phyloP scores from a whole-genome alignment of 2,113 vertebrate species.

The Spheniscus mendiculus region DNA sequence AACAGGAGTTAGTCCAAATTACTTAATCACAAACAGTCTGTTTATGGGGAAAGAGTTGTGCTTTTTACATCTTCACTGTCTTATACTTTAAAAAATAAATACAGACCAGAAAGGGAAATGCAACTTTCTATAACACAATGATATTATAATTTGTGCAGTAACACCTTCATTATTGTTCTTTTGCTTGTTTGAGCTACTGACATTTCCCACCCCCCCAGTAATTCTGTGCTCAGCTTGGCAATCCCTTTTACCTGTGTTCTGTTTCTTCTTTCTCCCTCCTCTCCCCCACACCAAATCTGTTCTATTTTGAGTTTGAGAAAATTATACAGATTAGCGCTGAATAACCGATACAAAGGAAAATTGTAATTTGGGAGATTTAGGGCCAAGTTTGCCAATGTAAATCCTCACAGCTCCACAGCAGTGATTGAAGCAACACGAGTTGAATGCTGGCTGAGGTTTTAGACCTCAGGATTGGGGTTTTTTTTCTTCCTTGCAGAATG shows the following conservation, averaged over 20 bases:
- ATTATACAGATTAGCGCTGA: not conserved
- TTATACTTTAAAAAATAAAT: not conserved
- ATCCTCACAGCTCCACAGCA: not conserved
- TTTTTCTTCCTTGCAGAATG: not conserved
- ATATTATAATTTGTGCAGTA: not conserved
- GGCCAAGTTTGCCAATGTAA: not conserved
- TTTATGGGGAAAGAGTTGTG: not conserved
- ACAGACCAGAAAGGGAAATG: not conserved
- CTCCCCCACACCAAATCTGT: not conserved
- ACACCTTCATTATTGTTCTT: not conserved
- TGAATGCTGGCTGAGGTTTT: not conserved
- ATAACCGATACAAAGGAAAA: not conserved
- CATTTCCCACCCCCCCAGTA: not conserved
- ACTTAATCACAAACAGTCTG: not conserved
- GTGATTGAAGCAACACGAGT: not conserved
- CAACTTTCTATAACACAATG: not conserved
- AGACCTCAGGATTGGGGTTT: not conserved
- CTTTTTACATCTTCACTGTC: not conserved
- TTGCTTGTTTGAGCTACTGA: not conserved
- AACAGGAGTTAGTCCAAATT: not conserved
- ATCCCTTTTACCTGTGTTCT: not conserved
- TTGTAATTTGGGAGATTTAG: not conserved
- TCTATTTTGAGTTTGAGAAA: not conserved
- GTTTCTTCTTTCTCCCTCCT: not conserved
- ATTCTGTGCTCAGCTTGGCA: not conserved